Conservation (phyloP, 2,113 vertebrate genomes). For the Coryphaenoides rupestris region DNA sequence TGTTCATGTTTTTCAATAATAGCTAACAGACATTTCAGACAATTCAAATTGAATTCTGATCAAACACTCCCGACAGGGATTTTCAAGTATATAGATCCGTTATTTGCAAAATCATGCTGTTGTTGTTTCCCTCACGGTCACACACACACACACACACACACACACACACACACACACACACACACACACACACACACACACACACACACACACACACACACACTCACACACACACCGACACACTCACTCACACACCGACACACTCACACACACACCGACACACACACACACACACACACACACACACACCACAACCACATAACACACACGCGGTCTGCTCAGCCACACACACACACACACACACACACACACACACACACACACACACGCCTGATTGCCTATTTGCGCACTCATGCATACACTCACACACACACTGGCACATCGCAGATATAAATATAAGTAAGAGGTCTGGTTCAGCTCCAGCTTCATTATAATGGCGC, state of each 20-base stretch:
- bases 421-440: not conserved
- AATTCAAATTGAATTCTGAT: conserved; percentile 17
- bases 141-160: conserved; percentile 1
- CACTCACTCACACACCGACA: not conserved
- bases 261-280: not conserved
- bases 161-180: not conserved
- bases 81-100: not conserved
- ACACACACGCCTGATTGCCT: too few relatives aligned
- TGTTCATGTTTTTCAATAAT: not conserved
- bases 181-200: not conserved
- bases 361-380: too few relatives aligned
- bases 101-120: too few relatives aligned
- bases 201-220: not conserved
- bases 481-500: conserved; percentile 49
- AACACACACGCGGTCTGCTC: too few relatives aligned
- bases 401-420: conserved; percentile 2
- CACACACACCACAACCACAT: not conserved
- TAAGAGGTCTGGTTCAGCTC: conserved; percentile 24
- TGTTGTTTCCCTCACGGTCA: conserved; percentile 20
- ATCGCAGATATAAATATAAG: not conserved
- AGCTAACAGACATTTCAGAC: not conserved
- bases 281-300: not conserved
- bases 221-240: conserved; percentile 3
- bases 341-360: not conserved
- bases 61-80: conserved; percentile 30